Percentiles rank a stretch among this genome's conserved stretches.
Conservation (phyloP, 2,888 invertebrate genomes). For the Eupithecia dodoneata region DNA sequence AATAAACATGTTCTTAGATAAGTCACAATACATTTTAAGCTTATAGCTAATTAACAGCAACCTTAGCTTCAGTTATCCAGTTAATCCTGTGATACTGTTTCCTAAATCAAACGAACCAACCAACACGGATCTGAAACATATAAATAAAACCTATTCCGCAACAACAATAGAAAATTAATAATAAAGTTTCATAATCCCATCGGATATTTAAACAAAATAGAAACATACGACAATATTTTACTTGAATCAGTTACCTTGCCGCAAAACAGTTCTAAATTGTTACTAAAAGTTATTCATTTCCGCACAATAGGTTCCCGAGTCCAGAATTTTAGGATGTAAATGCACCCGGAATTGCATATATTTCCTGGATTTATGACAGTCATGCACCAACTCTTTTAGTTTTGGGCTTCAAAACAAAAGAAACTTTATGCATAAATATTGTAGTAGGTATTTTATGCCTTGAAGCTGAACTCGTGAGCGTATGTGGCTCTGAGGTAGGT, state of each 20-base stretch:
- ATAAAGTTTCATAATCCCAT: neutral
- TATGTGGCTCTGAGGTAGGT: neutral
- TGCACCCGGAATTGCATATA: constrained; percentile 48
- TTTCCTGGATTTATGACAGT: constrained; percentile 50
- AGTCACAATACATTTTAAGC: too few species aligned
- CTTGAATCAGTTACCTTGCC: constrained; percentile 37
- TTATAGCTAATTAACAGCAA: too few species aligned
- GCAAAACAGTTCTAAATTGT: constrained; percentile 31
- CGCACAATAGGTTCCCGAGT: constrained; percentile 56
- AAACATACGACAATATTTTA: neutral
- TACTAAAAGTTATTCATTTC: constrained; percentile 50
- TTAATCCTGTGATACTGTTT: neutral
- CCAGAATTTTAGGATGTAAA: constrained; percentile 56
- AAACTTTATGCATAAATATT: constrained; percentile 33
- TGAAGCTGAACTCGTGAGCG: neutral
- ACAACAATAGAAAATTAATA: neutral
- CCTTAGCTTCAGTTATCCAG: too few species aligned
- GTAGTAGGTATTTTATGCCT: constrained; percentile 20
- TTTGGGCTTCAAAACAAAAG: constrained; percentile 30
- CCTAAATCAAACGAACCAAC: neutral
- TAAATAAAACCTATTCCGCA: neutral
- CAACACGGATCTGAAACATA: neutral
- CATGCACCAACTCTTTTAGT: constrained; percentile 35
- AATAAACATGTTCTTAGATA: too few species aligned
- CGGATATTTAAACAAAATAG: neutral